Percentiles rank a stretch among this genome's conserved stretches.
These are phyloP conservation scores for Passer domesticus DNA, from an alignment of 2,113 vertebrate species.

Conservation along the genomic window DNA sequence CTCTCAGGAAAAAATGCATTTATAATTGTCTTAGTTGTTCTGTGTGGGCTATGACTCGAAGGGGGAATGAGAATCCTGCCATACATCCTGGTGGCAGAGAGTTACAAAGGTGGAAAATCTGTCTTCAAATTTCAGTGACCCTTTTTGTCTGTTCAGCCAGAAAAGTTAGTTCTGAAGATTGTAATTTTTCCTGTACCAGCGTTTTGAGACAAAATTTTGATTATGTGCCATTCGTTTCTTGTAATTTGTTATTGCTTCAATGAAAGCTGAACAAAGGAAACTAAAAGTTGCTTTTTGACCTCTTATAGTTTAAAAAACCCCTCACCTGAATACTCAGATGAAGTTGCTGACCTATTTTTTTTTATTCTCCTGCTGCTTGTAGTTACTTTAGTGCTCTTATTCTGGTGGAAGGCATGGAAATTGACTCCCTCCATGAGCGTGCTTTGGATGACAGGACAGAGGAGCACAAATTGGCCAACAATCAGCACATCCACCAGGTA, in stretches of 20 bases:
- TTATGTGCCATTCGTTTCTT: neutral
- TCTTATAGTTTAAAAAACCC: fast-evolving
- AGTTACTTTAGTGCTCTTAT: conserved; percentile 96
- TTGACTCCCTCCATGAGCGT: conserved; percentile 93
- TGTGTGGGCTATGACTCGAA: fast-evolving
- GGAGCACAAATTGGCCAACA: conserved; percentile 87
- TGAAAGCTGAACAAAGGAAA: neutral
- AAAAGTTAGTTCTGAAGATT: neutral
- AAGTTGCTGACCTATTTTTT: neutral
- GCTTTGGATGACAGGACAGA: conserved; percentile 88
- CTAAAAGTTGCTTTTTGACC: neutral
- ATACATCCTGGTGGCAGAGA: neutral
- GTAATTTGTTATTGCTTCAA: neutral
- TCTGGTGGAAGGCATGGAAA: conserved; percentile 95
- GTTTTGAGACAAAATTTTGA: neutral
- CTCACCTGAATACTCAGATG: neutral
- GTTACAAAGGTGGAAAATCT: neutral
- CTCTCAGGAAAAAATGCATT: neutral
- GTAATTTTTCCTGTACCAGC: neutral
- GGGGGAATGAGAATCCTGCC: neutral
- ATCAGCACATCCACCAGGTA: conserved; percentile 84
- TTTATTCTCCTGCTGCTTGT: neutral
- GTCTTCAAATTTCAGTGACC: neutral
- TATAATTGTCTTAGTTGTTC: neutral
- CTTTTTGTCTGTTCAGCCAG: neutral